Evolutionary conservation across 2,797 vertebrate genomes (phyloP), one percentile per base, ranked within the genome.

Genomic region (Periophthalmus magnuspinnatus): DNA sequence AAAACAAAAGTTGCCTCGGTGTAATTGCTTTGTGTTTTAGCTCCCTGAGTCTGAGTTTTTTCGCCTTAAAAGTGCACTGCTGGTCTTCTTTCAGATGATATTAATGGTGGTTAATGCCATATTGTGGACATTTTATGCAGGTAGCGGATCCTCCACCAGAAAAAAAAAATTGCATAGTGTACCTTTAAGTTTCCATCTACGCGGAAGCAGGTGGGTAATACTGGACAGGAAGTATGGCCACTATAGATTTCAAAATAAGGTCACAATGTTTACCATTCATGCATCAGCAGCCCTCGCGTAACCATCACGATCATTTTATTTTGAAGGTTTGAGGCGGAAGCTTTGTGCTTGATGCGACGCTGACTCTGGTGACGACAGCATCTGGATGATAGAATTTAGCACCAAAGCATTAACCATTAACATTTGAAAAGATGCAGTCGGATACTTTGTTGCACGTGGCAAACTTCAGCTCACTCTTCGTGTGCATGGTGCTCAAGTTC

Each of bases 401-500:
- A 2, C 4, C 1, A 62, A 8, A 24, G 1, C 60, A 58, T 19
- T 57, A 0, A 1, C 17, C 2, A 6, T 9, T 1, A 0, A n/a
- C 4, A 24, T 47, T 5, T 6, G 1, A 3, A 3, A 74, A 9
- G 2, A 94, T 93, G 93, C 7, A 85, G 70, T 24, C 79, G 1
- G 88, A 90, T 8, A 65, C 41, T 8, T 6, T 91, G 4, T 14
- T 95, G n/a, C 86, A 94, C 47, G 24, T 82, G 0, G 93, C 92
- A 0, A 94, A 95, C 32, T 87, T 93, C 67, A 94, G 91, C 88
- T 93, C 93, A 0, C 74, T 95, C 60, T 76, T 93, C 0, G 67
- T 86, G 67, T 95, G 94, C 75, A 91, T 93, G 90, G 92, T 95
- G 88, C 89, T 95, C 0, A 95, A 95, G 71, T 93, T 95, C 63